phyloP scores from a whole-genome alignment of 2,888 invertebrate species.

The Drosophila lacicola region DNA sequence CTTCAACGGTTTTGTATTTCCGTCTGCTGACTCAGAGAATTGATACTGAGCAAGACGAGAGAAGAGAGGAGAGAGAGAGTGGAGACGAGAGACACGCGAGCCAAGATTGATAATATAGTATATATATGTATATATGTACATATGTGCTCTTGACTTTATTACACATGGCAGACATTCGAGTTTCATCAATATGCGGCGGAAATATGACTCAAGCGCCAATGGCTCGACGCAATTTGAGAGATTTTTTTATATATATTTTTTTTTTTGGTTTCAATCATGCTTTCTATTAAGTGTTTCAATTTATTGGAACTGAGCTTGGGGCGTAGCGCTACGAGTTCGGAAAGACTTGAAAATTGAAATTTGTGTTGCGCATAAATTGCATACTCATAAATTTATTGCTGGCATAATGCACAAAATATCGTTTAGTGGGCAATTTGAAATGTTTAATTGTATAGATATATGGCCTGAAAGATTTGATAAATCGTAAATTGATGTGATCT shows the following conservation, averaged over 20 bases:
- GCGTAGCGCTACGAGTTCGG: conserved; percentile 3
- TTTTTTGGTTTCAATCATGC: background rate
- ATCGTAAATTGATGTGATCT: conserved; percentile 3
- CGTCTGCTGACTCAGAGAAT: conserved; percentile 60
- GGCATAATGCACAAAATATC: conserved; percentile 15
- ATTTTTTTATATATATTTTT: background rate
- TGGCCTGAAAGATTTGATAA: background rate
- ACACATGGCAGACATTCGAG: conserved; percentile 32
- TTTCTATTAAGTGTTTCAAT: conserved; percentile 4
- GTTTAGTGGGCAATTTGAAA: conserved; percentile 33
- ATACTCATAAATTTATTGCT: conserved; percentile 30
- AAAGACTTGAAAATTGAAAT: conserved; percentile 34
- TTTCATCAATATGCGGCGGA: conserved; percentile 23
- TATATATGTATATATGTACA: background rate
- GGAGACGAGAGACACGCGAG: background rate
- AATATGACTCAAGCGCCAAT: conserved; percentile 43
- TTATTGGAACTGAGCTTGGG: background rate
- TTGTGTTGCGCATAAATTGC: conserved; percentile 26
- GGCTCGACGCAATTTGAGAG: conserved; percentile 4
- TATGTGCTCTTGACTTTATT: conserved; percentile 18
- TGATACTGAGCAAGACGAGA: background rate
- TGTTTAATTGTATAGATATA: conserved; percentile 24
- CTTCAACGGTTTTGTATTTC: conserved; percentile 51
- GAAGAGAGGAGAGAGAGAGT: background rate
- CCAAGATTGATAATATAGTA: conserved; percentile 22